Evolutionary conservation across 2,888 invertebrate genomes (phyloP).

Genomic region (Eurytoma californica): DNA sequence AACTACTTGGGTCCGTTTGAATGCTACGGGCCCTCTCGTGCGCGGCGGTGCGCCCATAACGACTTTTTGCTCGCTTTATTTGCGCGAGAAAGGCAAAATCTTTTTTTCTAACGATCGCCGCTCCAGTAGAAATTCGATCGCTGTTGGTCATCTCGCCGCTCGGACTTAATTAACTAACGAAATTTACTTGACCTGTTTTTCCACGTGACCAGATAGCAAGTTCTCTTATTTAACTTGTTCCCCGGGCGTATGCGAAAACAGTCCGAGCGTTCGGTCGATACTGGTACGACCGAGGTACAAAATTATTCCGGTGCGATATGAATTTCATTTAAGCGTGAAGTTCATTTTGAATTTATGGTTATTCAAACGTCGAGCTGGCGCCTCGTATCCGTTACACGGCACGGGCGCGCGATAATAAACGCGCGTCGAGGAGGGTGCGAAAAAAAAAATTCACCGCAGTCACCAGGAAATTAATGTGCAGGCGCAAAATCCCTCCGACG

Average conservation of each 20-base stretch:
- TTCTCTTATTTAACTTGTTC: constrained; percentile 31
- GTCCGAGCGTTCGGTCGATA: constrained; percentile 18
- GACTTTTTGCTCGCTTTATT: too few relatives aligned
- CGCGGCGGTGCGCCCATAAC: too few relatives aligned
- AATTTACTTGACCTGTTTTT: constrained; percentile 23
- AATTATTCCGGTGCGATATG: neutral
- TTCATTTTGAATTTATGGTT: too few relatives aligned
- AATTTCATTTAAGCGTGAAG: neutral
- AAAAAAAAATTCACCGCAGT: too few relatives aligned
- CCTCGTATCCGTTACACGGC: neutral
- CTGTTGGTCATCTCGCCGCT: neutral
- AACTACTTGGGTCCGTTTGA: too few relatives aligned
- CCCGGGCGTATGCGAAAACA: neutral
- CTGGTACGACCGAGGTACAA: neutral
- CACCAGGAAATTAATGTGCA: too few relatives aligned
- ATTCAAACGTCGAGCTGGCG: too few relatives aligned
- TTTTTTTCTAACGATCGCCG: too few relatives aligned
- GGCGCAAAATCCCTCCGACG: too few relatives aligned
- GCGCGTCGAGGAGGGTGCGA: neutral
- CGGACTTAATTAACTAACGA: neutral
- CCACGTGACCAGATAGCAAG: neutral
- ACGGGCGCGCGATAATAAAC: neutral
- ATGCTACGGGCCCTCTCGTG: too few relatives aligned
- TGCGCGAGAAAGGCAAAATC: too few relatives aligned
- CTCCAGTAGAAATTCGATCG: too few relatives aligned